phyloP scores from a whole-genome alignment of 2,888 invertebrate genomes.

The Bombylius discolor region DNA sequence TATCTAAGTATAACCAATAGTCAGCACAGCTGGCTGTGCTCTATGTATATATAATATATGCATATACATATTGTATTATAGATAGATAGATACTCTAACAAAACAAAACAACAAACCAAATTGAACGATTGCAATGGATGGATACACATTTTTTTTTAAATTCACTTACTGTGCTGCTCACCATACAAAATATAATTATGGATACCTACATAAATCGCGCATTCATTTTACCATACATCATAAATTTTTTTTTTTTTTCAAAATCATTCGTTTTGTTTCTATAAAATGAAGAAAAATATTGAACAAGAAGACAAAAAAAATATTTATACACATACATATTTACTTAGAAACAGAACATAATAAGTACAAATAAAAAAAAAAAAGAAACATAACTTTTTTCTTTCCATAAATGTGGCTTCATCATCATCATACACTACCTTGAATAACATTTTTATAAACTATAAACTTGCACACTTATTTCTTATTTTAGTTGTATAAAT shows the following conservation, averaged over 20 bases:
- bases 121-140: background rate
- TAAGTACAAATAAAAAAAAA: slow-evolving; percentile 8
- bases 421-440: too few species aligned
- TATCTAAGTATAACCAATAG: too few species aligned
- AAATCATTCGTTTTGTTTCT: too few species aligned
- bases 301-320: too few species aligned
- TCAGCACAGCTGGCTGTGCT: too few species aligned
- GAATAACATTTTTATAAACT: too few species aligned
- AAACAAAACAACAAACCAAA: background rate
- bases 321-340: too few species aligned
- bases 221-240: slow-evolving; percentile 79
- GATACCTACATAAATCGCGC: slow-evolving; percentile 22
- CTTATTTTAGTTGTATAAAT: slow-evolving; percentile 32
- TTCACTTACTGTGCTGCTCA: background rate
- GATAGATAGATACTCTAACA: background rate
- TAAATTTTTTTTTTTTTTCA: slow-evolving; percentile 23
- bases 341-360: slow-evolving; percentile 22
- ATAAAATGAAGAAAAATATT: too few species aligned
- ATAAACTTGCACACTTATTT: slow-evolving; percentile 21
- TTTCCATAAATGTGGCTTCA: too few species aligned
- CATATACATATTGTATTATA: background rate
- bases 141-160: background rate
- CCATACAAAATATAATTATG: too few species aligned
- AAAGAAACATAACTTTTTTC: too few species aligned
- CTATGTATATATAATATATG: too few species aligned